A percentile compares a stretch with the other conserved stretches of the same genome.
Evolutionary conservation across 2,113 vertebrate species (phyloP).

Genomic region (Platichthys flesus): DNA sequence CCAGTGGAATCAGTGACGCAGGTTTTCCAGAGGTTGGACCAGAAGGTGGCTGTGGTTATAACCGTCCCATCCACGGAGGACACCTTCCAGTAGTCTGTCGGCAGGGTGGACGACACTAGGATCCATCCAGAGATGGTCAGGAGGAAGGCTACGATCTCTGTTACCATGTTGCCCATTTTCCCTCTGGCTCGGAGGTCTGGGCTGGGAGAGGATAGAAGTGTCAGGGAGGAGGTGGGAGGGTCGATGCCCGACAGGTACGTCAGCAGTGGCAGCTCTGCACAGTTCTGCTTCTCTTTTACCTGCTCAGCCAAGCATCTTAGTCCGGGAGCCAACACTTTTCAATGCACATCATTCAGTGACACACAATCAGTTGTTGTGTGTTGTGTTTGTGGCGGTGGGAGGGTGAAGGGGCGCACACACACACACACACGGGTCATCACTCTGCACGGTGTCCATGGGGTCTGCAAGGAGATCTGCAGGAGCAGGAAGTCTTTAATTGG

Average conservation of each 20-base stretch:
- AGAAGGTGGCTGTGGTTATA: slow-evolving; percentile 96
- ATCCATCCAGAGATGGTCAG: slow-evolving; percentile 90
- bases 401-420: neutral
- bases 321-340: slow-evolving; percentile 57
- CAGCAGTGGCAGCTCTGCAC: slow-evolving; percentile 32
- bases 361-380: slow-evolving; percentile 38
- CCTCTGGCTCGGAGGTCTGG: slow-evolving; percentile 14
- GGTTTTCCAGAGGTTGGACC: slow-evolving; percentile 96
- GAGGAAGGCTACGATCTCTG: slow-evolving; percentile 90
- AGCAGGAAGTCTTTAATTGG: slow-evolving; percentile 74
- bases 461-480: slow-evolving; percentile 68
- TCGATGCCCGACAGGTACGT: slow-evolving; percentile 36
- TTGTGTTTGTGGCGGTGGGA: slow-evolving; percentile 8
- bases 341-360: slow-evolving; percentile 42
- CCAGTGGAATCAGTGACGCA: slow-evolving; percentile 96
- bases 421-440: slow-evolving; percentile 60
- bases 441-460: slow-evolving; percentile 63
- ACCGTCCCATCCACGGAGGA: slow-evolving; percentile 94
- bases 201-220: slow-evolving; percentile 17
- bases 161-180: slow-evolving; percentile 78
- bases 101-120: slow-evolving; percentile 90
- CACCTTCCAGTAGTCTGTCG: slow-evolving; percentile 96
- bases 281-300: slow-evolving; percentile 29
- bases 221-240: slow-evolving; percentile 47
- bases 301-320: slow-evolving; percentile 45